Evolutionary conservation across 1,140 invertebrate genomes (phyloP).

Genomic region (Plutomurus gul): DNA sequence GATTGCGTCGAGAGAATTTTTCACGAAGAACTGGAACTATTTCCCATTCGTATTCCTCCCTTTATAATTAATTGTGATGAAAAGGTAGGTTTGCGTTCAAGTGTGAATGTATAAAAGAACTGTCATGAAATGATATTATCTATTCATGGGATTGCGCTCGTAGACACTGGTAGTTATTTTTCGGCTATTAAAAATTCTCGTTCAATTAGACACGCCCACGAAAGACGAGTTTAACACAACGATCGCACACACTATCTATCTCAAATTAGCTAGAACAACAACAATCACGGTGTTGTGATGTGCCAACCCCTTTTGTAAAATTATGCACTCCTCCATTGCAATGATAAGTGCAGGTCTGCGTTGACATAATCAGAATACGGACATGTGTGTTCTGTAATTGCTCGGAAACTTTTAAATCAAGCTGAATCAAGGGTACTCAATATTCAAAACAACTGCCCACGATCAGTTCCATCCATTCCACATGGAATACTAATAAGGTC

Average conservation of each 20-base stretch:
- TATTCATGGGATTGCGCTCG: background rate
- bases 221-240: background rate
- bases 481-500: conserved; percentile 40
- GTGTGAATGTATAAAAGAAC: background rate
- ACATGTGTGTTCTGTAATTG: conserved; percentile 13
- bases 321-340: background rate
- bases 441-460: conserved; percentile 18
- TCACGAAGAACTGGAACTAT: too few relatives aligned
- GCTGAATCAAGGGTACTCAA: conserved; percentile 12
- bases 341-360: conserved; percentile 15
- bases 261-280: background rate
- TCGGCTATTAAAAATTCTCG: background rate
- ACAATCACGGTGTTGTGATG: background rate
- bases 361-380: conserved; percentile 21
- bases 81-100: background rate
- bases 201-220: background rate
- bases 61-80: too few relatives aligned
- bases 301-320: background rate
- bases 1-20: too few relatives aligned
- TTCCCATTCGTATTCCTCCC: too few relatives aligned
- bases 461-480: conserved; percentile 33
- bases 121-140: conserved; percentile 27
- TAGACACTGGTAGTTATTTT: background rate
- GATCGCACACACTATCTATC: background rate
- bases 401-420: background rate